Base-by-base conservation (phyloP, 2,113 vertebrate species). In the Hippocampus guttulatus region DNA sequence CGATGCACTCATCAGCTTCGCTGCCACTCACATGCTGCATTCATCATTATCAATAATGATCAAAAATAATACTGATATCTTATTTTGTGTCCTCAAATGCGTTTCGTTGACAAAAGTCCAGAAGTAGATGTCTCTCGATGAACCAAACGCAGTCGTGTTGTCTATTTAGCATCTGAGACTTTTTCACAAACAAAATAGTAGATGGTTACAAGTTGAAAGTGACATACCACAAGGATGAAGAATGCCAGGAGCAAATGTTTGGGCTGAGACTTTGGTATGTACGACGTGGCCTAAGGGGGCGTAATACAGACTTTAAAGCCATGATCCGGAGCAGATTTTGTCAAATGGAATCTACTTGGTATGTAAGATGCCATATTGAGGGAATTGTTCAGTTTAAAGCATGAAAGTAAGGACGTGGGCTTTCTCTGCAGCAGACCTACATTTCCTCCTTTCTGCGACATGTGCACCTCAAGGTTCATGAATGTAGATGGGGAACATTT, bases 321-420 rank as follows among this genome's bases (percentile, higher is more conserved):
- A 64, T 68, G 55, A 38, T 51, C 57, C 15, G 55, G 12, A 73
- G n/a, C 60, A 78, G 43, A 10, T 54, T 52, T 67, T 64, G 38
- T 71, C 12, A 75, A 70, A 70, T 64, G 21, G 57, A 84, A 76
- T 76, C 66, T 51, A 61, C 38, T 69, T 74, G 81, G 72, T 79
- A 77, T 83, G 70, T 75, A 51, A 65, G 64, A 71, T 66, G 33
- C 20, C 76, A 74, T 81, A 79, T 81, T 76, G 71, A 77, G 18
- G 45, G 51, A 52, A 78, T 81, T 67, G 73, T 60, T 58, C 45
- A 60, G 51, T 54, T 76, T 65, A 43, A 54, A 41, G 68, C 66
- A 71, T 80, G 73, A 80, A 40, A 64, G 15, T 33, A 62, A 41
- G 47, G 68, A 71, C 78, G 69, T 69, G 20, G 66, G 57, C 62